Evolutionary conservation across 2,797 vertebrate genomes (phyloP).

Genomic region (Characodon lateralis): DNA sequence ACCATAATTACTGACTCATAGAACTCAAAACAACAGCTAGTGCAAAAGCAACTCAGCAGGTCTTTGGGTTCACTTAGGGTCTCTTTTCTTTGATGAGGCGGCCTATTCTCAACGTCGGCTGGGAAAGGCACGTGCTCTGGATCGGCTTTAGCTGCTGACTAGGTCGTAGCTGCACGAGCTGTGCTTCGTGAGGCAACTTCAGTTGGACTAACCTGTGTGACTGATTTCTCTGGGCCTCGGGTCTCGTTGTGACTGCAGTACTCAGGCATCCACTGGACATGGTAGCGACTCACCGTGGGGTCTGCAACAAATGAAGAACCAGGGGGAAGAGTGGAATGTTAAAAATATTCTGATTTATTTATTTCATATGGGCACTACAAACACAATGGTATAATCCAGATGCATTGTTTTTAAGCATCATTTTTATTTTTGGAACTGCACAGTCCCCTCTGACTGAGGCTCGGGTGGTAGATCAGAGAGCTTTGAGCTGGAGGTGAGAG

Average conservation of each 20-base stretch:
- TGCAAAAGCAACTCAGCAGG: constrained; percentile 44
- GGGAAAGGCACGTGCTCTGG: constrained; percentile 56
- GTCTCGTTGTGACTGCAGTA: constrained; percentile 89
- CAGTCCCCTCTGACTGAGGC: no score
- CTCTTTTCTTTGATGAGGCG: constrained; percentile 42
- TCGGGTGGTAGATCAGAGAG: no score
- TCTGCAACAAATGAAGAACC: constrained; percentile 70
- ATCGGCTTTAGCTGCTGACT: constrained; percentile 49
- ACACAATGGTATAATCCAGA: no score
- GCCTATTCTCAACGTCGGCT: constrained; percentile 50
- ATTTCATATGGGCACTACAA: no score
- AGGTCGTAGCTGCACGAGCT: constrained; percentile 1
- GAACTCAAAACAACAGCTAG: constrained; percentile 71
- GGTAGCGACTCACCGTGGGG: constrained; percentile 80
- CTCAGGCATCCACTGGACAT: constrained; percentile 91
- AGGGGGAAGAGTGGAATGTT: background rate
- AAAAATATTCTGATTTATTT: background rate
- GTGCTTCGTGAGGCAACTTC: constrained; percentile 4
- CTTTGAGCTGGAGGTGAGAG: no score
- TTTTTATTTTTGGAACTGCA: no score
- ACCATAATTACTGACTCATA: constrained; percentile 74
- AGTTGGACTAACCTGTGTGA: constrained; percentile 85
- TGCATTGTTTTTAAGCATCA: no score
- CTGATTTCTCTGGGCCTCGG: constrained; percentile 79
- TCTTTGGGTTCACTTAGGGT: constrained; percentile 36